Evolutionary conservation across 2,888 invertebrate genomes (phyloP).

Genomic region (Melinaea menophilus): DNA sequence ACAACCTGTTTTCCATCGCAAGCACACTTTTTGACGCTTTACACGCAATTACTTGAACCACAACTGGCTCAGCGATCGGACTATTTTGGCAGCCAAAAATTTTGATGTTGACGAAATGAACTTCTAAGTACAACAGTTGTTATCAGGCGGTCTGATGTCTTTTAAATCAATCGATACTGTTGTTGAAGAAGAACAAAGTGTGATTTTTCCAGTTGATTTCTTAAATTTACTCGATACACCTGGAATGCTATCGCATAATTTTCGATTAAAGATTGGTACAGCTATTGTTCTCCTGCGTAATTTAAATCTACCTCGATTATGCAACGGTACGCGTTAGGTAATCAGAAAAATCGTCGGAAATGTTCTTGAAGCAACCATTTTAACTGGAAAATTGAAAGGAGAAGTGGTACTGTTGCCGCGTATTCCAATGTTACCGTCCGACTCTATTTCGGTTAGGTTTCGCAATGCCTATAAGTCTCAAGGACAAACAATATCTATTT

Average conservation of each 20-base stretch:
- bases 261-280: slow-evolving; percentile 20
- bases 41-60: slow-evolving; percentile 31
- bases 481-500: slow-evolving; percentile 45
- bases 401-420: slow-evolving; percentile 38
- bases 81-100: slow-evolving; percentile 32
- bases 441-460: slow-evolving; percentile 36
- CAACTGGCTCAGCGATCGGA: slow-evolving; percentile 27
- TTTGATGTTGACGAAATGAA: slow-evolving; percentile 20
- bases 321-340: slow-evolving; percentile 23
- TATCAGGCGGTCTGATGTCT: slow-evolving; percentile 24
- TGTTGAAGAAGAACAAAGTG: slow-evolving; percentile 14
- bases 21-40: slow-evolving; percentile 33
- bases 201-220: slow-evolving; percentile 15
- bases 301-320: slow-evolving; percentile 17
- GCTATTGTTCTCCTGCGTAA: slow-evolving; percentile 19
- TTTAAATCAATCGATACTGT: slow-evolving; percentile 25
- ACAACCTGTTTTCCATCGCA: slow-evolving; percentile 35
- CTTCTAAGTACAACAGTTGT: slow-evolving; percentile 25
- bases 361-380: slow-evolving; percentile 24
- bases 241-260: slow-evolving; percentile 17
- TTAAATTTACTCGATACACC: slow-evolving; percentile 15
- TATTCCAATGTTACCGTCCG: slow-evolving; percentile 46
- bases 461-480: slow-evolving; percentile 48
- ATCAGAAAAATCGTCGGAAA: slow-evolving; percentile 24
- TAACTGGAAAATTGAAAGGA: slow-evolving; percentile 25